A percentile compares a stretch with the other conserved stretches of the same genome.
Conservation (phyloP, 2,888 invertebrate genomes). For the Allolobophora icterica region DNA sequence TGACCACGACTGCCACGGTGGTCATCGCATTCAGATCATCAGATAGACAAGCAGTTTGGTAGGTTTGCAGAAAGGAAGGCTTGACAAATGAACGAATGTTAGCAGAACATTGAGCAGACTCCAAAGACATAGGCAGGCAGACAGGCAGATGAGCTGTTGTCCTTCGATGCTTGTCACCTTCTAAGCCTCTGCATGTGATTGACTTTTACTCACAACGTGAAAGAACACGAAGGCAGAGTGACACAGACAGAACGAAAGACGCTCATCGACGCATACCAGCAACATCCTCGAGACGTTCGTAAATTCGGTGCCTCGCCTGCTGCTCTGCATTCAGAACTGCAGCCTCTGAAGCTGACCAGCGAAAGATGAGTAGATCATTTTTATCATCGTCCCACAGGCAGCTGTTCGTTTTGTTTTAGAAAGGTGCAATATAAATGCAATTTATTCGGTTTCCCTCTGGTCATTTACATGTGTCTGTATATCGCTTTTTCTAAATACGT, state of each 20-base stretch:
- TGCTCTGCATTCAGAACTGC: not conserved
- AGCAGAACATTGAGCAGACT: too few species aligned
- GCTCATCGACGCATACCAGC: not conserved
- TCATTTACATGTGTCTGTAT: not conserved
- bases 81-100: too few species aligned
- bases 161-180: not conserved
- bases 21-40: not conserved
- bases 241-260: not conserved
- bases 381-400: conserved; percentile 2
- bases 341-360: not conserved
- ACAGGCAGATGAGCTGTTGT: not conserved
- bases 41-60: not conserved
- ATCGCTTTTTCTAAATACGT: not conserved
- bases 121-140: not conserved
- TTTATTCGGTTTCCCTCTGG: not conserved
- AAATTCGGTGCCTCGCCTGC: not conserved
- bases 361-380: not conserved
- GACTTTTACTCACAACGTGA: conserved; percentile 6
- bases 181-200: not conserved
- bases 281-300: not conserved
- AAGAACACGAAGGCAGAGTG: not conserved
- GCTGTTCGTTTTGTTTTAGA: not conserved
- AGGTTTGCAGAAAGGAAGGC: too few species aligned
- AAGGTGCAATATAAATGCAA: not conserved
- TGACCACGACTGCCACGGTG: too few species aligned